Base-by-base conservation (phyloP, 2,888 invertebrate species). In the Fragum whitleyi region DNA sequence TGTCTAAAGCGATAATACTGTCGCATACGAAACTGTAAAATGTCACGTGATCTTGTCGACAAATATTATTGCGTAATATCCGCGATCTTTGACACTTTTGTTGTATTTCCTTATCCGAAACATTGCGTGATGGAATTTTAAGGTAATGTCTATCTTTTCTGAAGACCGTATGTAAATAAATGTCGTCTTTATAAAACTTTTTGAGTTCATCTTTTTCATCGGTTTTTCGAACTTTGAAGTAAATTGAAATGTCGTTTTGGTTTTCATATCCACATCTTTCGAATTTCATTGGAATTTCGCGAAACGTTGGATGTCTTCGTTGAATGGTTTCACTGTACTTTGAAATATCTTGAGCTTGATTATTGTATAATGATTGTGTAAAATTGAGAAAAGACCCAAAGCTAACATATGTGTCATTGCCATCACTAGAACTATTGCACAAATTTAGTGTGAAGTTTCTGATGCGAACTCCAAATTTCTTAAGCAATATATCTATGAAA, bases 211-310 rank as follows among this genome's bases (percentile, higher is more conserved):
- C 47, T 36, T 23, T 29, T 14, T 28, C 11, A 2, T 26, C 28
- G 19, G 16, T 39, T 19, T 69, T 26, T 39, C 51, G 26, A 26
- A 36, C 53, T 39, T 32, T 28, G 21, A 57, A 28, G 53, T 26
- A 55, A n/a, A 69, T 53, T 28, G 53, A 29, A 69, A 69, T 39
- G 32, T 57, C 68, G n/a, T 47, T 21, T 39, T 42, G 29, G 1
- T 26, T 55, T 19, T 76, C 73, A 28, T 73, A 47, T 21, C 74
- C 77, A 77, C 81, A 81, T 16, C 77, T 68, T 28, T 81, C 61
- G 16, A 70, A 72, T n/a, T 53, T 62, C 1, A 81, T 47, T 5
- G 70, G 70, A 65, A 77, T 23, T 26, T 74, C 62, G 29, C 71
- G 47, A 39, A 67, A 65, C 16, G 67, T 67, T 3, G 5, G 2